Base-by-base conservation (phyloP, 2,888 invertebrate genomes). In the Synergus itoensis region DNA sequence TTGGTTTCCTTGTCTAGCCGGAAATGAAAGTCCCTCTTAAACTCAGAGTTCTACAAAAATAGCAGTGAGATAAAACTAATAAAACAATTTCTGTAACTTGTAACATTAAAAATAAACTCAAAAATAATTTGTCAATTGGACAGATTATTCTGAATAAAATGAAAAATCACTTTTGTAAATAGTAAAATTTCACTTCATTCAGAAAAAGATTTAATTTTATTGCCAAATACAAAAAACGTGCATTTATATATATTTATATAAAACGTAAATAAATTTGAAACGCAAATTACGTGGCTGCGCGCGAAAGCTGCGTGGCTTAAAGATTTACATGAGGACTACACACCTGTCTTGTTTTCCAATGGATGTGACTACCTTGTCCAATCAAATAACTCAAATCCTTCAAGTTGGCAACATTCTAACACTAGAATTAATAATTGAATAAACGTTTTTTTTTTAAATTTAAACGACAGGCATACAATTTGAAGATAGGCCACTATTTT, bases 261-360 rank as follows among this genome's bases (percentile, higher is more conserved):
- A 40, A 62, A 11, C 18, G 21, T n/a, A 18, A 65, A 41, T 40
- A 36, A 18, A 41, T 16, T n/a, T 16, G 1, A 28, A 48, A 69
- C 28, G 69, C 28, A 69, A 16, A 43, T 69, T 45, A 45, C 43
- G 18, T 67, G 43, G 21, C 21, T 69, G 69, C 69, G 69, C 69
- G 16, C 14, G 48, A 69, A 45, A 48, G 8, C 14, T 69, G 69
- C 69, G 69, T 69, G 28, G 9, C 14, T 41, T 28, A 43, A 69
- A 69, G 0, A 73, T 69, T n/a, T 73, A 53, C 28, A 48, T 73
- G 28, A 73, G 16, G 28, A 11, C 18, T 69, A 69, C 69, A 69
- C 69, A 69, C 69, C 69, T 69, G 69, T 28, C 48, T 65, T 65
- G 18, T n/a, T 65, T 65, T 16, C 41, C n/a, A n/a, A 5, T 64